Conservation (phyloP, 2,888 invertebrate species). For the Steinernema hermaphroditum region DNA sequence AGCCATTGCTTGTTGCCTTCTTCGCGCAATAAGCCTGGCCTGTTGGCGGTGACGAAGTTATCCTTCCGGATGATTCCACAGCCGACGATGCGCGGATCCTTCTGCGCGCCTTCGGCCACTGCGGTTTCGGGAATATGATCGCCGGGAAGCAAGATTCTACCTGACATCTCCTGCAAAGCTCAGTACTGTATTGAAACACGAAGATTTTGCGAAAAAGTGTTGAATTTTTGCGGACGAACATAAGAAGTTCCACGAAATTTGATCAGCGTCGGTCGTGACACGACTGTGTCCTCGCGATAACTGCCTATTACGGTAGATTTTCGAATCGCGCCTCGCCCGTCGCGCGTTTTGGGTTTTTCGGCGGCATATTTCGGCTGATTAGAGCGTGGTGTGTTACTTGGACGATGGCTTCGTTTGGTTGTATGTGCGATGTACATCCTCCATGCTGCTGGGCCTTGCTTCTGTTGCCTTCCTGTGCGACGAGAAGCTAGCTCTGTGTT, state of each 20-base stretch:
- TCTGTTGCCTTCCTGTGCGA: too few species aligned
- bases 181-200: too few species aligned
- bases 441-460: too few species aligned
- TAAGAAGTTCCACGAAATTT: background rate
- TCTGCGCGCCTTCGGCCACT: constrained; percentile 7
- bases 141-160: constrained; percentile 25
- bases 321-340: background rate
- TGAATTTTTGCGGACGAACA: background rate
- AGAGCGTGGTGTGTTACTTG: background rate
- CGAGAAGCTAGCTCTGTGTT: too few species aligned
- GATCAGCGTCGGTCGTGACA: background rate
- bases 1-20: constrained; percentile 27
- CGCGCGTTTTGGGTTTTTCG: constrained; percentile 9
- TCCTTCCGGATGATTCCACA: constrained; percentile 3
- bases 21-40: constrained; percentile 1
- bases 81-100: constrained; percentile 5
- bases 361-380: background rate
- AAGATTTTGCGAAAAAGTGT: too few species aligned
- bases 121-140: constrained; percentile 4
- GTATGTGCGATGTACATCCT: too few species aligned
- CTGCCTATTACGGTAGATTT: background rate
- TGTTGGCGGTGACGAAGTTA: background rate
- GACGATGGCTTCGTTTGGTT: background rate
- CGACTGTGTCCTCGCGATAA: background rate
- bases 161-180: background rate